Conservation (phyloP, 2,888 invertebrate species). For the Melieria omissa region DNA sequence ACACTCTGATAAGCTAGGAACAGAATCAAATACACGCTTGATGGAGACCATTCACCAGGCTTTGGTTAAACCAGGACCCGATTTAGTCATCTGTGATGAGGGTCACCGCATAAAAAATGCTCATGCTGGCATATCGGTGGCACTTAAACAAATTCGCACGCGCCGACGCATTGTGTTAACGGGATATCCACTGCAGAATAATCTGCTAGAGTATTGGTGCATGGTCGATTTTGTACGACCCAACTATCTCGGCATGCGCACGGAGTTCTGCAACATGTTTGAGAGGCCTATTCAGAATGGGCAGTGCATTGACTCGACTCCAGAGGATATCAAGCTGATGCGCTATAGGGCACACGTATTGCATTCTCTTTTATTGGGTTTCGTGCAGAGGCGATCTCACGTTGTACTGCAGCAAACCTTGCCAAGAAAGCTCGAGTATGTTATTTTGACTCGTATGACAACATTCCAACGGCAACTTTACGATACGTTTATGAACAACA, state of each 20-base stretch:
- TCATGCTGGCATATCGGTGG: slow-evolving; percentile 95
- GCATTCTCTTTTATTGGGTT: slow-evolving; percentile 93
- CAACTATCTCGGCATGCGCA: slow-evolving; percentile 95
- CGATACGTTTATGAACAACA: slow-evolving; percentile 92
- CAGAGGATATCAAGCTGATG: slow-evolving; percentile 93
- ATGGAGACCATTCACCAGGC: slow-evolving; percentile 87
- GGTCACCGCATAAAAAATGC: slow-evolving; percentile 98
- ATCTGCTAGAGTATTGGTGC: slow-evolving; percentile 96
- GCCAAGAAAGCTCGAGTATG: slow-evolving; percentile 95
- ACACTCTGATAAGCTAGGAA: slow-evolving; percentile 61
- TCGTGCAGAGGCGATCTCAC: slow-evolving; percentile 95
- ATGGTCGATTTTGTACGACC: slow-evolving; percentile 99
- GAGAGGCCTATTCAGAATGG: slow-evolving; percentile 98
- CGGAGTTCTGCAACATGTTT: slow-evolving; percentile 98
- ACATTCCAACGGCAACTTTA: slow-evolving; percentile 90
- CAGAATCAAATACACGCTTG: slow-evolving; percentile 76
- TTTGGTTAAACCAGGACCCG: slow-evolving; percentile 90
- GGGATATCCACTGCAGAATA: slow-evolving; percentile 98
- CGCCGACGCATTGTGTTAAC: slow-evolving; percentile 95
- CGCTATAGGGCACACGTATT: slow-evolving; percentile 94
- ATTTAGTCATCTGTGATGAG: slow-evolving; percentile 94
- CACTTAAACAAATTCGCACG: slow-evolving; percentile 93
- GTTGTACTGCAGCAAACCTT: slow-evolving; percentile 90
- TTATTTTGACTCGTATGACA: slow-evolving; percentile 90
- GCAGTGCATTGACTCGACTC: slow-evolving; percentile 96